A percentile compares a stretch with the other conserved stretches of the same genome.
These are phyloP conservation scores for Pycnomerus fuliginosus DNA, from an alignment of 2,888 invertebrate genomes.

Conservation along the genomic window DNA sequence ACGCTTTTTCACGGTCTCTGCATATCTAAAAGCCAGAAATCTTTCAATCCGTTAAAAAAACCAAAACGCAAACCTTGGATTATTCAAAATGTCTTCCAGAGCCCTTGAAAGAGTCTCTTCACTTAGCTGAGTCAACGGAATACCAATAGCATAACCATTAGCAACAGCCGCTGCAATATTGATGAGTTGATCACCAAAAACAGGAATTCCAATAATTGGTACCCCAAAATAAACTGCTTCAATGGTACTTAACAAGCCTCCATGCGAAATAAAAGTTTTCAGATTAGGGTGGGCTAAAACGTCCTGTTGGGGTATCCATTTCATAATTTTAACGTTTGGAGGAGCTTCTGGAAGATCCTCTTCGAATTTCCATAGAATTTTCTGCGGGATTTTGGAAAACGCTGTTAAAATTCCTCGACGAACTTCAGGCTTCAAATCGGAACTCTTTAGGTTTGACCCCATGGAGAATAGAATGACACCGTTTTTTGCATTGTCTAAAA, in stretches of 20 bases:
- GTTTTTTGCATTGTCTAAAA: constrained; percentile 30
- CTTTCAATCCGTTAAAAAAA: no score
- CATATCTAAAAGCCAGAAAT: constrained; percentile 32
- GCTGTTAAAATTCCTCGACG: constrained; percentile 57
- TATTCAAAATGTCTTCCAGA: constrained; percentile 39
- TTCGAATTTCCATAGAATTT: constrained; percentile 58
- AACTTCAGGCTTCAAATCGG: constrained; percentile 57
- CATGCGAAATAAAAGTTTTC: constrained; percentile 53
- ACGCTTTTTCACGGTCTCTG: constrained; percentile 25
- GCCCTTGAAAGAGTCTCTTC: constrained; percentile 38
- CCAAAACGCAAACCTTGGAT: no score
- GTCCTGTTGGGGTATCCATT: constrained; percentile 45
- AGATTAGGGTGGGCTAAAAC: constrained; percentile 51
- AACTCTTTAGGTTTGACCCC: constrained; percentile 59
- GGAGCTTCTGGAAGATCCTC: constrained; percentile 45
- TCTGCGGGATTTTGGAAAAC: constrained; percentile 58
- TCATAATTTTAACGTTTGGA: constrained; percentile 48
- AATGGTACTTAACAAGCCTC: constrained; percentile 52
- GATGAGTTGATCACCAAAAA: constrained; percentile 55
- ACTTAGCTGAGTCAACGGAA: constrained; percentile 46
- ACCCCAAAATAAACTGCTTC: constrained; percentile 54
- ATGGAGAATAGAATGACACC: constrained; percentile 53
- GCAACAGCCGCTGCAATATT: constrained; percentile 53
- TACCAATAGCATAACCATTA: constrained; percentile 49
- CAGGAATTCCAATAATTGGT: constrained; percentile 55